Conservation (phyloP, 1,140 invertebrate species). For the Lycorma delicatula region DNA sequence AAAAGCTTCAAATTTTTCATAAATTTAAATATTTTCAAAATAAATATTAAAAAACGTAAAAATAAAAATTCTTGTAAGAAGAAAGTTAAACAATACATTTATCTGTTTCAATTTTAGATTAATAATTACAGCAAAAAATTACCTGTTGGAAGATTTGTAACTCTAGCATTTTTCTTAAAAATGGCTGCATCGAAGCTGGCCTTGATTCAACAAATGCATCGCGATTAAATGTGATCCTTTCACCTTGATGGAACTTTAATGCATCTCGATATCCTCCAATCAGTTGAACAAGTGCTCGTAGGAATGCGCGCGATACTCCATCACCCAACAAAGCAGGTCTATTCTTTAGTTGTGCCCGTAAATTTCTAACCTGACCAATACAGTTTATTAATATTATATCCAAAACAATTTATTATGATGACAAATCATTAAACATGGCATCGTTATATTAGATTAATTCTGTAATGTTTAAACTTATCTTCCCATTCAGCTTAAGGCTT, state of each 20-base stretch:
- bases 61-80: too few species aligned
- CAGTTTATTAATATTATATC: too few species aligned
- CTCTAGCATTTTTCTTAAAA: conserved; percentile 81
- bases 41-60: too few species aligned
- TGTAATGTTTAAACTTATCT: too few species aligned
- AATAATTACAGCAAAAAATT: conserved; percentile 20
- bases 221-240: conserved; percentile 76
- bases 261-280: conserved; percentile 92
- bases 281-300: conserved; percentile 78
- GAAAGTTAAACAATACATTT: too few species aligned
- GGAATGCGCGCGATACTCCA: conserved; percentile 81
- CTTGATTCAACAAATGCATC: conserved; percentile 79
- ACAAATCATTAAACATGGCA: too few species aligned
- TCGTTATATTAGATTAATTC: too few species aligned
- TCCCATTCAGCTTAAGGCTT: too few species aligned
- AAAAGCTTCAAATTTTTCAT: not conserved
- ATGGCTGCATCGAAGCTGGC: conserved; percentile 71
- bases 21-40: too few species aligned
- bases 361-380: conserved; percentile 48
- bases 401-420: too few species aligned
- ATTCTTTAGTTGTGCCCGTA: conserved; percentile 62
- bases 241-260: conserved; percentile 66
- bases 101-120: not conserved
- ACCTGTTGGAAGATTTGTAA: conserved; percentile 93
- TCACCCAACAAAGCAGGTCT: conserved; percentile 67